Evolutionary conservation across 2,888 invertebrate genomes (phyloP).

Genomic region (Lochmaea crataegi): DNA sequence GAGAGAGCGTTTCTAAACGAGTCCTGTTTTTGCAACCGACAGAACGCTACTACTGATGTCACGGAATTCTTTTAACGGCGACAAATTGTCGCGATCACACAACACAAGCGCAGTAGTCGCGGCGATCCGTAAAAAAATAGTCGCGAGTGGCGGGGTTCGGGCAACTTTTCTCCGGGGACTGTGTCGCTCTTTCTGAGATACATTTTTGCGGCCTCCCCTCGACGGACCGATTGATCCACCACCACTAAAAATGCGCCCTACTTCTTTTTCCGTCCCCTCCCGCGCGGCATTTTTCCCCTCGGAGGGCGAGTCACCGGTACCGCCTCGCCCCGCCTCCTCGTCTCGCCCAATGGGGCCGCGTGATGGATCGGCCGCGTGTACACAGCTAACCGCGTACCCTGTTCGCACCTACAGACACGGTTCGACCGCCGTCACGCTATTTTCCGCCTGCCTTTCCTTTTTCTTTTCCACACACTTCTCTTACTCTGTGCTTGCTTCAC

Average conservation of each 20-base stretch:
- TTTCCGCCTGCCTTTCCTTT: constrained; percentile 44
- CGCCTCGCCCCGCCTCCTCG: constrained; percentile 66
- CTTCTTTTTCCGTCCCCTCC: constrained; percentile 64
- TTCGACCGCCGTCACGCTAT: constrained; percentile 52
- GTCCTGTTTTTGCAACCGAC: constrained; percentile 66
- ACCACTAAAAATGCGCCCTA: constrained; percentile 67
- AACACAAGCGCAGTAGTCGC: constrained; percentile 66
- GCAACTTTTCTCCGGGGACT: constrained; percentile 62
- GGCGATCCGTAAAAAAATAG: constrained; percentile 62
- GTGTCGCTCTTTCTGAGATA: constrained; percentile 63
- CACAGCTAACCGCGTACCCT: constrained; percentile 54
- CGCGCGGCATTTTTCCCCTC: constrained; percentile 67
- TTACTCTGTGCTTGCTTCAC: constrained; percentile 27
- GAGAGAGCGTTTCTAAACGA: constrained; percentile 61
- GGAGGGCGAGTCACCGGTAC: constrained; percentile 66
- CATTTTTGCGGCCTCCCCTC: constrained; percentile 64
- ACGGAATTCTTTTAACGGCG: constrained; percentile 67
- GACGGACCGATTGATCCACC: constrained; percentile 64
- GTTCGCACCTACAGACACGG: constrained; percentile 60
- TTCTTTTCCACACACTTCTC: constrained; percentile 32
- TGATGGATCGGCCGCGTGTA: constrained; percentile 65
- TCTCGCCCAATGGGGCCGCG: constrained; percentile 64
- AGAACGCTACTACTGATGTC: constrained; percentile 67
- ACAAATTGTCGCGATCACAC: constrained; percentile 67
- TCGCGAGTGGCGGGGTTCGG: constrained; percentile 49